Percentiles rank a stretch among this genome's conserved stretches.
phyloP scores from a whole-genome alignment of 2,113 vertebrate genomes.

The Dendropsophus ebraccatus region DNA sequence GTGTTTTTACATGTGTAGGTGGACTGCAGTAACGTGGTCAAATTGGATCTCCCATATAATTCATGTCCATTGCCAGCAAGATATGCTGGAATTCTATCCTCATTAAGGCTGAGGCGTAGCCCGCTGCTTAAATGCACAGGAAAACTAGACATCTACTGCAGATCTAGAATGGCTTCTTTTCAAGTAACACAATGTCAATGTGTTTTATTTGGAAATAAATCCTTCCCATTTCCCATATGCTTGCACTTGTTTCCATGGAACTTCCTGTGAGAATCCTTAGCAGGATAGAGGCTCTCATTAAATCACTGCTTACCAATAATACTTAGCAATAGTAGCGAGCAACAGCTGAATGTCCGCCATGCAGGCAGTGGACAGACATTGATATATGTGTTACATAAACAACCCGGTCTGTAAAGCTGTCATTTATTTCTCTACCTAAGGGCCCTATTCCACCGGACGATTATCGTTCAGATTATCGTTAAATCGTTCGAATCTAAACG shows the following conservation, averaged over 20 bases:
- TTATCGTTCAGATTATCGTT: no score
- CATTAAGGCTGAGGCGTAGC: not conserved
- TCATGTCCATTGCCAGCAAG: not conserved
- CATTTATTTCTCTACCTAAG: not conserved
- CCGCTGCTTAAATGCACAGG: not conserved
- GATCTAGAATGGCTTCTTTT: slow-evolving; percentile 9
- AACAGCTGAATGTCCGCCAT: not conserved
- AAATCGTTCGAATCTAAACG: no score
- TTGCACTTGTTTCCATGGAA: slow-evolving; percentile 2
- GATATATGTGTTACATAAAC: not conserved
- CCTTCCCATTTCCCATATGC: slow-evolving; percentile 45
- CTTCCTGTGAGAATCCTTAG: slow-evolving; percentile 38
- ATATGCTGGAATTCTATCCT: not conserved
- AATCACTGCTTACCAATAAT: slow-evolving; percentile 12
- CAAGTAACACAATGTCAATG: not conserved
- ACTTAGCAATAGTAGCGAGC: not conserved
- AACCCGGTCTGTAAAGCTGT: not conserved
- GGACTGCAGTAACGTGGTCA: not conserved
- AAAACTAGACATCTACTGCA: not conserved
- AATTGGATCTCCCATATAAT: not conserved
- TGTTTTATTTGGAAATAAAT: slow-evolving; percentile 51
- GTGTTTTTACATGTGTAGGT: not conserved
- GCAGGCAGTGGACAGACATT: not conserved
- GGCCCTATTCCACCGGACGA: no score
- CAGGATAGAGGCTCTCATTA: slow-evolving; percentile 13